These are phyloP conservation scores for Ceuthmochares aereus DNA, from an alignment of 2,113 vertebrate genomes.

Conservation along the genomic window DNA sequence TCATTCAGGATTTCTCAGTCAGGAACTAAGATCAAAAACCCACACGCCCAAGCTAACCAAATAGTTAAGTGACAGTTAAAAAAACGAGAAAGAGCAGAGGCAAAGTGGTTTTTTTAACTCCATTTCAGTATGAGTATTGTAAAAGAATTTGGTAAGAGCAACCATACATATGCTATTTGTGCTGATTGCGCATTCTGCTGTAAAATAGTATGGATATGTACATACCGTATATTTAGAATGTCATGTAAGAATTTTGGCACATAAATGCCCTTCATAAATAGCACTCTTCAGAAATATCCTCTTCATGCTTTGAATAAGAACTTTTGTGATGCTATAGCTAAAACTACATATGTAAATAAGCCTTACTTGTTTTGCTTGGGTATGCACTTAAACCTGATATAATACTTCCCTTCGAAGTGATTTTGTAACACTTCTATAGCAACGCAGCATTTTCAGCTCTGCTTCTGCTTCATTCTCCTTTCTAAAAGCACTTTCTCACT, in stretches of 20 bases:
- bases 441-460: not conserved
- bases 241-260: not conserved
- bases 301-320: not conserved
- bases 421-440: not conserved
- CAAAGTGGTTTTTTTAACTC: slow-evolving; percentile 37
- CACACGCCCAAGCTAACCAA: not conserved
- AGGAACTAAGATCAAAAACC: not conserved
- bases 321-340: not conserved
- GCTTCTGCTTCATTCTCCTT: not conserved
- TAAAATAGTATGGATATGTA: not conserved
- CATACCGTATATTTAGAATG: not conserved
- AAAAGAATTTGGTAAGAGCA: not conserved
- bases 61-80: not conserved
- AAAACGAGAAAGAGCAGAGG: not conserved
- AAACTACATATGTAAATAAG: not conserved
- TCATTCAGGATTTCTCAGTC: not conserved
- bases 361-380: not conserved
- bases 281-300: not conserved
- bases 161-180: not conserved
- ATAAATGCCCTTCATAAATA: not conserved
- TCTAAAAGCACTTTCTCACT: not conserved
- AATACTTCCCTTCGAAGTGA: not conserved
- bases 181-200: not conserved
- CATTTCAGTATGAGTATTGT: not conserved
- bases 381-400: not conserved